phyloP scores from a whole-genome alignment of 2,113 vertebrate species.

The Myotis davidii region DNA sequence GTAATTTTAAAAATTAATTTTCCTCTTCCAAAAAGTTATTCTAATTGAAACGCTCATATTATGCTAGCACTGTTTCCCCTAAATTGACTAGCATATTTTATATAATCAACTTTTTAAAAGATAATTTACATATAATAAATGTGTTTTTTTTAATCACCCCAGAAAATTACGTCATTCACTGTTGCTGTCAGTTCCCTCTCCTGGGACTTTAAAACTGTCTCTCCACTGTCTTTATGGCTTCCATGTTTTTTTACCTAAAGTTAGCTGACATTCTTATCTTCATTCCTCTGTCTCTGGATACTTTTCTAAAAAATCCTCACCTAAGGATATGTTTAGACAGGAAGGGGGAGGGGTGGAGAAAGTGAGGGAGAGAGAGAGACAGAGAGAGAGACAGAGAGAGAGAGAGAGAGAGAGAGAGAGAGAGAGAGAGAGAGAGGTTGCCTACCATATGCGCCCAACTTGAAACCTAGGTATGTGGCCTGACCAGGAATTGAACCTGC shows the following conservation, averaged over 20 bases:
- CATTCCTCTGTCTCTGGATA: not conserved
- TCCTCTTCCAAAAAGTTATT: not conserved
- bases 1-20: not conserved
- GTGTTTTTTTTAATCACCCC: not conserved
- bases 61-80: not conserved
- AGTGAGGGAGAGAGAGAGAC: no score
- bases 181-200: not conserved
- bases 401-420: no score
- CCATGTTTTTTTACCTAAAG: not conserved
- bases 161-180: not conserved
- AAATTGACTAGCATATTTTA: not conserved
- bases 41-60: not conserved
- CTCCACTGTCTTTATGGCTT: not conserved
- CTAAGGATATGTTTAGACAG: not conserved
- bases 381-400: no score
- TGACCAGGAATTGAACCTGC: not conserved
- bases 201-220: not conserved
- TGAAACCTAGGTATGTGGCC: no score
- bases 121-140: not conserved
- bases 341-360: not conserved
- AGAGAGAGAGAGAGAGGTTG: no score
- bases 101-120: not conserved
- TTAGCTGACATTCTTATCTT: not conserved
- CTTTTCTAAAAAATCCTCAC: not conserved
- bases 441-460: no score